Evolutionary conservation across 2,888 invertebrate species (phyloP).

Genomic region (Nomada fabriciana): DNA sequence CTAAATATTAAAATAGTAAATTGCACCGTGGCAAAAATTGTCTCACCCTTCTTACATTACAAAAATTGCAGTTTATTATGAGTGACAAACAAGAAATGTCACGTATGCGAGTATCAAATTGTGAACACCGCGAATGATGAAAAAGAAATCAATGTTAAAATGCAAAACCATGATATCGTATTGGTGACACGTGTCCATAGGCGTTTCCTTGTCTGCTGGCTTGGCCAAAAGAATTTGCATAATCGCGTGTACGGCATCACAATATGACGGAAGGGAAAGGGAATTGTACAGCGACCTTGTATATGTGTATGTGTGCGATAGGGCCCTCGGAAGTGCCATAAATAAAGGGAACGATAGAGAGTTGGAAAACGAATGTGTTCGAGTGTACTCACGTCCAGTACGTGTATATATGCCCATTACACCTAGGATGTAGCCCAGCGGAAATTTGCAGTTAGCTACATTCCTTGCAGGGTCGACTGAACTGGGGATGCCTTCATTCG

Average conservation of each 20-base stretch:
- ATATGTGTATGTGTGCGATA: conserved; percentile 17
- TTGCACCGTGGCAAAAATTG: too few relatives aligned
- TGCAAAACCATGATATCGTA: not conserved
- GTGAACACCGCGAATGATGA: not conserved
- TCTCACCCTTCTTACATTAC: too few relatives aligned
- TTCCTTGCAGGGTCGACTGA: conserved; percentile 77
- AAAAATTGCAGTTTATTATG: too few relatives aligned
- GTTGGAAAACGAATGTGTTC: conserved; percentile 53
- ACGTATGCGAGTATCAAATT: too few relatives aligned
- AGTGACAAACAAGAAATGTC: too few relatives aligned
- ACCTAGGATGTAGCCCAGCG: conserved; percentile 72
- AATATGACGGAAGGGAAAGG: conserved; percentile 29
- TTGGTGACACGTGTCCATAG: conserved; percentile 25
- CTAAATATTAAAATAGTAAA: too few relatives aligned
- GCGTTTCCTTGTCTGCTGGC: conserved; percentile 38
- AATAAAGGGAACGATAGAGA: conserved; percentile 47
- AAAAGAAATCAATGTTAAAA: not conserved
- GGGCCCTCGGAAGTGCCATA: conserved; percentile 31
- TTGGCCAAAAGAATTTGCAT: conserved; percentile 49
- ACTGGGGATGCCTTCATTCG: conserved; percentile 47
- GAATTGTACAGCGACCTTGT: conserved; percentile 35
- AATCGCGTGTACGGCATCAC: conserved; percentile 31
- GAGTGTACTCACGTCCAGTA: not conserved
- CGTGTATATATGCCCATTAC: conserved; percentile 62
- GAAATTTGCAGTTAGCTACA: conserved; percentile 82